These are phyloP conservation scores for Corella eumyota DNA, from an alignment of 23 tunicate genomes.

Conservation along the genomic window DNA sequence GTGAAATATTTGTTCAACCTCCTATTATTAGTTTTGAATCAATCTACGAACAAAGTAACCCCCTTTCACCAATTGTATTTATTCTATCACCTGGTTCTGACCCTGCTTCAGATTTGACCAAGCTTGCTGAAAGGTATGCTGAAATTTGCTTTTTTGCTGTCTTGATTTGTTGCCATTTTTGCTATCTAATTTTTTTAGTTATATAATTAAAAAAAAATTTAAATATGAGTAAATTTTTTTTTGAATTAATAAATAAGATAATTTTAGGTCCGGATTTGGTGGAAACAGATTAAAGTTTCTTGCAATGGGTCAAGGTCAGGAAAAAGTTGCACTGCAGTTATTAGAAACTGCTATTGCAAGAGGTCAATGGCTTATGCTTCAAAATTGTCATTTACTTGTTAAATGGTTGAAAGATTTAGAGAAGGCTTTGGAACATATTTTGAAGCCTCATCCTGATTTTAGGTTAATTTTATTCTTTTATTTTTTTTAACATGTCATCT, in stretches of 20 bases:
- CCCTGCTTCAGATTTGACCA: slow-evolving; percentile 93
- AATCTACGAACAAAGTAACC: slow-evolving; percentile 92
- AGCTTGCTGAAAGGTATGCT: slow-evolving; percentile 87
- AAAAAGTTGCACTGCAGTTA: slow-evolving; percentile 87
- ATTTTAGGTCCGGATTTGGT: slow-evolving; percentile 71
- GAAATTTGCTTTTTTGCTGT: background rate
- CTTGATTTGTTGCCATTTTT: background rate
- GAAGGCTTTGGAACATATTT: slow-evolving; percentile 68
- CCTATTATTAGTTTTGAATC: slow-evolving; percentile 98
- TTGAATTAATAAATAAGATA: no score
- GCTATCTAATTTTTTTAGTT: background rate
- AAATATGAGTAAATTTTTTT: no score
- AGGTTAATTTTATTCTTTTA: slow-evolving; percentile 37
- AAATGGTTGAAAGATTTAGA: slow-evolving; percentile 99
- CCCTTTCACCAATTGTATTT: slow-evolving; percentile 96
- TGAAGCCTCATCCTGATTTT: slow-evolving; percentile 99
- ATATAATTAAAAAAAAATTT: background rate
- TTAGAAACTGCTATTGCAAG: slow-evolving; percentile 93
- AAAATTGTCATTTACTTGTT: slow-evolving; percentile 96
- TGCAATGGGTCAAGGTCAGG: slow-evolving; percentile 99
- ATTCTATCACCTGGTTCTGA: slow-evolving; percentile 98
- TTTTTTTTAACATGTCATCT: no score
- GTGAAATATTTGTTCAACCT: slow-evolving; percentile 94
- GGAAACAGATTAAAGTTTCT: slow-evolving; percentile 90
- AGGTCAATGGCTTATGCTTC: slow-evolving; percentile 99